A percentile compares a stretch with the other conserved stretches of the same genome.
Conservation (phyloP, 2,888 invertebrate genomes). For the Aporophyla lueneburgensis region DNA sequence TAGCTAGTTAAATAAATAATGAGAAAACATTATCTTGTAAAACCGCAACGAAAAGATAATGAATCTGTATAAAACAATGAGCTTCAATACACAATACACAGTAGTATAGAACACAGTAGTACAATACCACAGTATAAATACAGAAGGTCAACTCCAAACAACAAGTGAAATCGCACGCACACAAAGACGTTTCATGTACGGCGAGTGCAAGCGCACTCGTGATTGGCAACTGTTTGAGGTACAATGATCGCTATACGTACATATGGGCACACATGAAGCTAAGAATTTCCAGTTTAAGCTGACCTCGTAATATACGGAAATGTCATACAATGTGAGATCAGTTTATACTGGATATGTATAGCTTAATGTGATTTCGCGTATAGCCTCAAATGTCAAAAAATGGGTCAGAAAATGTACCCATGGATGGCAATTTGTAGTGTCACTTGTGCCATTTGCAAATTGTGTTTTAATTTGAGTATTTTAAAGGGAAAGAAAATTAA, state of each 20-base stretch:
- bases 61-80: constrained; percentile 26
- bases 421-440: too few species aligned
- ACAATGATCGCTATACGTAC: neutral
- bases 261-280: too few species aligned
- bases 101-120: neutral
- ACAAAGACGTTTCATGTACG: neutral
- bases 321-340: too few species aligned
- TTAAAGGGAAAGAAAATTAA: neutral
- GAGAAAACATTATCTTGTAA: neutral
- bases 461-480: neutral
- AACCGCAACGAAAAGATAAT: constrained; percentile 3
- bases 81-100: constrained; percentile 1
- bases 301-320: too few species aligned
- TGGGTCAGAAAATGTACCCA: neutral
- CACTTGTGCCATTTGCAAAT: neutral
- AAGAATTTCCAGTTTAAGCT: too few species aligned
- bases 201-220: neutral
- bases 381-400: neutral
- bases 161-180: neutral
- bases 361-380: too few species aligned
- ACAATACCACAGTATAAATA: neutral
- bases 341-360: too few species aligned
- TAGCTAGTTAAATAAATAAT: neutral
- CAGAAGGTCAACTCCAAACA: constrained; percentile 1
- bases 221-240: neutral